phyloP scores from a whole-genome alignment of 2,888 invertebrate species.

The Phaonia tiefii region DNA sequence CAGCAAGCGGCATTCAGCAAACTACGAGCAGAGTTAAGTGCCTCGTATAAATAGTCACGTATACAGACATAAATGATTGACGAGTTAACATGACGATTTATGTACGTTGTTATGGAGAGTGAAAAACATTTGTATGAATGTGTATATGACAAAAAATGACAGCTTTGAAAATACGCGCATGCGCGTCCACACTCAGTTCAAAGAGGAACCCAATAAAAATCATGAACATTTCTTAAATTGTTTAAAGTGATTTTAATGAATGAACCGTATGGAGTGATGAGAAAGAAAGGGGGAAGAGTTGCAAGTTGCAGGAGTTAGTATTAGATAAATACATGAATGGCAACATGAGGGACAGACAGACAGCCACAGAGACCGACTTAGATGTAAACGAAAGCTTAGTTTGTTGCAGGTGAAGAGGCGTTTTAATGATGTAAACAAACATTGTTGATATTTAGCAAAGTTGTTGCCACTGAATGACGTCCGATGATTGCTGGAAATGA shows the following conservation, averaged over 20 bases:
- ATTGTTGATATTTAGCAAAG: slow-evolving; percentile 31
- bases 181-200: background rate
- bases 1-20: no score
- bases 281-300: background rate
- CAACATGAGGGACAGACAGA: no score
- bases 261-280: slow-evolving; percentile 2
- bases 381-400: background rate
- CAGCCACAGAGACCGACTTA: background rate
- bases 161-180: background rate
- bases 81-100: slow-evolving; percentile 58
- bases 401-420: slow-evolving; percentile 48
- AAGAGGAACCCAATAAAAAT: slow-evolving; percentile 19
- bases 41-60: no score
- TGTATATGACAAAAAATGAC: slow-evolving; percentile 25
- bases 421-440: slow-evolving; percentile 59
- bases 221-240: slow-evolving; percentile 28
- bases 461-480: no score
- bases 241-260: slow-evolving; percentile 21
- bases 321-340: background rate
- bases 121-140: slow-evolving; percentile 7
- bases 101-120: slow-evolving; percentile 46
- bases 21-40: no score
- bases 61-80: no score
- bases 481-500: no score
- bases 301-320: background rate